These are phyloP conservation scores for Caenorhabditis virilis DNA, from an alignment of 2,888 invertebrate genomes.

Conservation along the genomic window DNA sequence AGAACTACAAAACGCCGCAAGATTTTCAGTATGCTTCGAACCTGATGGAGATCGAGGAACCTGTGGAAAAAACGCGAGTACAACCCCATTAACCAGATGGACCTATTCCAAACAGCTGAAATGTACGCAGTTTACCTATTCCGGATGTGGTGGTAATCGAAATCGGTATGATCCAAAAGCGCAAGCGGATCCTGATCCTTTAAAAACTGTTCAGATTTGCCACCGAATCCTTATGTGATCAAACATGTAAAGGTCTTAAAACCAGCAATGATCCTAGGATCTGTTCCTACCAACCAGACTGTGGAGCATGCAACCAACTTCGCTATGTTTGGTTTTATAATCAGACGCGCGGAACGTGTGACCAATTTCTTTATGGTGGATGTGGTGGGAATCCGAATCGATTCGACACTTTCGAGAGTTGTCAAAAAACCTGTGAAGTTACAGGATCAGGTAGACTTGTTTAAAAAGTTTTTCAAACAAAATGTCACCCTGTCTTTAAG, in stretches of 20 bases:
- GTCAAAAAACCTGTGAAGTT: constrained; percentile 61
- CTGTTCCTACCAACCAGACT: constrained; percentile 62
- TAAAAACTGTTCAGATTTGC: constrained; percentile 36
- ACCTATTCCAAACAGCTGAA: constrained; percentile 33
- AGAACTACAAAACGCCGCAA: background rate
- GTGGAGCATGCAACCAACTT: constrained; percentile 62
- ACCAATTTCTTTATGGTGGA: constrained; percentile 65
- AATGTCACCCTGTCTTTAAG: constrained; percentile 21
- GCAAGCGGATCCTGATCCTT: no score
- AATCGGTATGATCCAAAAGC: no score
- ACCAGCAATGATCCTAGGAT: constrained; percentile 43
- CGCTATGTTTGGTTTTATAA: constrained; percentile 66
- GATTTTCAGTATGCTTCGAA: constrained; percentile 54
- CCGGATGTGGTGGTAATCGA: constrained; percentile 52
- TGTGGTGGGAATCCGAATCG: constrained; percentile 63
- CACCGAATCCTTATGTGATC: constrained; percentile 42
- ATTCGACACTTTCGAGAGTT: constrained; percentile 59
- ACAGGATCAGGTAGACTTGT: constrained; percentile 45
- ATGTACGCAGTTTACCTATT: constrained; percentile 36
- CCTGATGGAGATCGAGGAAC: constrained; percentile 42
- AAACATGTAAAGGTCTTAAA: constrained; percentile 48
- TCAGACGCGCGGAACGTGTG: constrained; percentile 58
- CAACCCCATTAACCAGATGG: constrained; percentile 42
- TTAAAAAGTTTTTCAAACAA: background rate
- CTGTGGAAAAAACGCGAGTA: constrained; percentile 40